Evolutionary conservation across 2,888 invertebrate genomes (phyloP).

Genomic region (Cheilosia variabilis): DNA sequence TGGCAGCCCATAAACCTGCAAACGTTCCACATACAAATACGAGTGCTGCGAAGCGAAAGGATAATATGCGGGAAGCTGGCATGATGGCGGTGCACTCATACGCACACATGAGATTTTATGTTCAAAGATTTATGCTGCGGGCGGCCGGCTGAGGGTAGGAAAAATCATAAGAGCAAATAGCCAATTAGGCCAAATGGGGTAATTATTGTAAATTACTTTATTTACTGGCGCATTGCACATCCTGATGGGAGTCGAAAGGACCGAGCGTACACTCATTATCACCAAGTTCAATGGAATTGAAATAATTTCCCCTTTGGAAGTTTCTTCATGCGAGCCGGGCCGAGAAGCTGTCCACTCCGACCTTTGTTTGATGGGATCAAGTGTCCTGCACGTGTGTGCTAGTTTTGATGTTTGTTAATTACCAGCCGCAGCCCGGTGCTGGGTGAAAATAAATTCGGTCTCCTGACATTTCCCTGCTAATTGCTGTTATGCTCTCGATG

Average conservation of each 20-base stretch:
- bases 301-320: constrained; percentile 40
- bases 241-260: constrained; percentile 10
- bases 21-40: neutral
- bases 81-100: constrained; percentile 22
- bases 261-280: constrained; percentile 62
- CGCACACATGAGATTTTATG: constrained; percentile 62
- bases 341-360: constrained; percentile 46
- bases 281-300: constrained; percentile 71
- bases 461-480: constrained; percentile 57
- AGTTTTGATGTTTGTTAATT: constrained; percentile 69
- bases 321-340: neutral
- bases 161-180: constrained; percentile 73
- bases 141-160: neutral
- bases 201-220: constrained; percentile 75
- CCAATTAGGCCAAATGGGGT: constrained; percentile 73
- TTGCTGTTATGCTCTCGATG: constrained; percentile 56
- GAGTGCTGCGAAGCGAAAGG: constrained; percentile 28
- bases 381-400: neutral
- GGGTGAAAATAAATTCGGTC: constrained; percentile 27
- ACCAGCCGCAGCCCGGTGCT: constrained; percentile 35
- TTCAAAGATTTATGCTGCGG: constrained; percentile 32
- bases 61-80: constrained; percentile 18
- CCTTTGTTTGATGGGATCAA: constrained; percentile 52
- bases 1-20: constrained; percentile 69
- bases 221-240: constrained; percentile 66